Percentiles rank a stretch among this genome's conserved stretches.
Evolutionary conservation across 2,888 invertebrate species (phyloP).

Genomic region (Brachyptera putata): DNA sequence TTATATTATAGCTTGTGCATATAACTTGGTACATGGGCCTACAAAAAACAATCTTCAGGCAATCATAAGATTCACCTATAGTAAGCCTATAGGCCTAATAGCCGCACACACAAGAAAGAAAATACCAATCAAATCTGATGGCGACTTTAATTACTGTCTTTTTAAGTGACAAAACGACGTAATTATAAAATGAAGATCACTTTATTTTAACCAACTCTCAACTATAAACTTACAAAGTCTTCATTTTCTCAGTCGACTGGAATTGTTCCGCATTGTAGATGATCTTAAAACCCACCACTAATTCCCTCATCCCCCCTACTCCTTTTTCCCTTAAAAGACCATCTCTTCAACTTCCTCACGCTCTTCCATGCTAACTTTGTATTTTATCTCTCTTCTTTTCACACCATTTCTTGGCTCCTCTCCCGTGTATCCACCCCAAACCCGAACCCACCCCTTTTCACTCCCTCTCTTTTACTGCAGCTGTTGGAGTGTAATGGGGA

Average conservation of each 20-base stretch:
- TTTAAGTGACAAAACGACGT: slow-evolving; percentile 1
- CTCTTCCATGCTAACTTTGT: slow-evolving; percentile 41
- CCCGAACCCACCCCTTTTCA: too few species aligned
- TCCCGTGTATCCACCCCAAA: slow-evolving; percentile 9
- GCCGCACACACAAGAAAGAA: too few species aligned
- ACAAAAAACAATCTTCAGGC: too few species aligned
- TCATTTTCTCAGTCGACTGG: background rate
- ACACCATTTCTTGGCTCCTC: slow-evolving; percentile 44
- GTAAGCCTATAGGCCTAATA: too few species aligned
- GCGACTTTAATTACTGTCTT: too few species aligned
- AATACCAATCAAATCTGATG: too few species aligned
- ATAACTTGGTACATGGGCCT: too few species aligned
- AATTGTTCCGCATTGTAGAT: slow-evolving; percentile 17
- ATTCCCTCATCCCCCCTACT: slow-evolving; percentile 23
- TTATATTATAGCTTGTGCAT: too few species aligned
- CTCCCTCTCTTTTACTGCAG: slow-evolving; percentile 22
- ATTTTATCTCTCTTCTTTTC: slow-evolving; percentile 50
- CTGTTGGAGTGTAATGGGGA: slow-evolving; percentile 36
- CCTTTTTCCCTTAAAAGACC: slow-evolving; percentile 9
- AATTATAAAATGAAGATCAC: background rate
- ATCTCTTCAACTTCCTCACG: slow-evolving; percentile 16
- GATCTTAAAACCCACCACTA: slow-evolving; percentile 25
- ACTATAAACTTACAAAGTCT: background rate
- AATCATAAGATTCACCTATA: too few species aligned
- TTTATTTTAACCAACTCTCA: slow-evolving; percentile 4